Evolutionary conservation across 2,113 vertebrate genomes (phyloP), one percentile per base, ranked within the genome.

Genomic region (Scophthalmus maximus): DNA sequence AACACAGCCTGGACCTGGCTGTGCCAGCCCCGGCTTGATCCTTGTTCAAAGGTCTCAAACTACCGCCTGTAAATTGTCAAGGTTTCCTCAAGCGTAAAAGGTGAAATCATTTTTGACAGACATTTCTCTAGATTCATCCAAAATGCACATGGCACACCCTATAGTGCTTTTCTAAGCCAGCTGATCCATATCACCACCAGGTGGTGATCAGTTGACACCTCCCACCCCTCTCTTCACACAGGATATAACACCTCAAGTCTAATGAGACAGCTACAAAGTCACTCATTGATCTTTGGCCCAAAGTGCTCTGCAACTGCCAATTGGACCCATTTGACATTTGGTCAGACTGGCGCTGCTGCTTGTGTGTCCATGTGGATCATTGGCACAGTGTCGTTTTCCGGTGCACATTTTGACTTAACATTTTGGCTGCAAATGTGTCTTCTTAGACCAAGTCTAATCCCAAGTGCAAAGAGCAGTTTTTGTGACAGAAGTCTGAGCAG

Each of bases 231-330:
- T 55, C 71, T 42, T 74, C 69, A 79, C 76, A 75, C 79, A 73
- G 78, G 87, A 87, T 71, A 74, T 71, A 78, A 79, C 80, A 84
- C 70, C 74, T 87, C 78, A 11, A 76, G 75, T 77, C 85, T 87
- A 86, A 89, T 85, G 83, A 88, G 85, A 89, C 81, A 76, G 79
- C 47, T 82, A 85, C 81, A 80, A 81, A 78, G 85, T 72, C 73
- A 68, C 52, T 70, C 72, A 86, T 79, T 89, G 87, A 89, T 90
- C 81, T 86, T 58, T 89, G 75, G 78, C 87, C 79, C 73, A 83
- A 63, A 80, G 68, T 70, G 73, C 52, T 63, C 49, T 3, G 61
- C 69, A 40, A 18, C 56, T 47, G 80, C 85, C 87, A 86, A 84
- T 77, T 32, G 26, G 82, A 74, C 38, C 63, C 26, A 32, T 68